phyloP scores from a whole-genome alignment of 2,113 vertebrate species.

The Hoplias malabaricus region DNA sequence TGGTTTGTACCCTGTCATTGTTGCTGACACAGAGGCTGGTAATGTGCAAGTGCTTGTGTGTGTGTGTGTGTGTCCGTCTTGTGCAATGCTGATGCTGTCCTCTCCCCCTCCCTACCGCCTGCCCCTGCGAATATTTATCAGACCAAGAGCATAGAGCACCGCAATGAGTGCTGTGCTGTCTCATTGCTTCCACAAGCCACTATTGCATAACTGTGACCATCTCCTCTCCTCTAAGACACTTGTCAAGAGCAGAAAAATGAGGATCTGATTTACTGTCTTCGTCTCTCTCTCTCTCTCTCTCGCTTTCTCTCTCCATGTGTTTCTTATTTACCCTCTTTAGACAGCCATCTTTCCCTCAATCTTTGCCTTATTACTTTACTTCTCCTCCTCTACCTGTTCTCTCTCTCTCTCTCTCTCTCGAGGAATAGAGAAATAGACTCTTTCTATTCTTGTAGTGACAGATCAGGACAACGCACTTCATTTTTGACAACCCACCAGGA shows the following conservation, averaged over 20 bases:
- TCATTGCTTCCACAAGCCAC: background rate
- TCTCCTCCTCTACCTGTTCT: slow-evolving; percentile 38
- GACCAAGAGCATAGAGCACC: slow-evolving; percentile 49
- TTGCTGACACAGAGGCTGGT: slow-evolving; percentile 47
- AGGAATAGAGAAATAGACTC: slow-evolving; percentile 37
- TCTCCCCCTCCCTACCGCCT: slow-evolving; percentile 43
- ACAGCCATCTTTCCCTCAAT: slow-evolving; percentile 39
- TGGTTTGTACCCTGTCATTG: slow-evolving; percentile 43
- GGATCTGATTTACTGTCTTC: slow-evolving; percentile 60
- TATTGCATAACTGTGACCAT: slow-evolving; percentile 53
- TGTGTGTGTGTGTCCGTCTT: slow-evolving; percentile 11
- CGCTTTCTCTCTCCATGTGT: slow-evolving; percentile 30
- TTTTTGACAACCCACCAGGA: slow-evolving; percentile 56
- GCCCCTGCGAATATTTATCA: slow-evolving; percentile 58
- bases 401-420: slow-evolving; percentile 34
- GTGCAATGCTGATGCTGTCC: slow-evolving; percentile 40
- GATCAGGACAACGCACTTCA: slow-evolving; percentile 58
- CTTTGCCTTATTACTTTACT: too few species aligned
- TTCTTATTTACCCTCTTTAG: background rate
- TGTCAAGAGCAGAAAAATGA: slow-evolving; percentile 64
- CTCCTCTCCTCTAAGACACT: slow-evolving; percentile 50
- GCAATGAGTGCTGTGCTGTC: background rate
- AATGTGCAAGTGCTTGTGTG: slow-evolving; percentile 1
- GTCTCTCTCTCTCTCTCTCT: slow-evolving; percentile 7
- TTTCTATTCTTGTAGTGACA: slow-evolving; percentile 47